Evolutionary conservation across 2,113 vertebrate species (phyloP).

Genomic region (Callopanchax toddi): DNA sequence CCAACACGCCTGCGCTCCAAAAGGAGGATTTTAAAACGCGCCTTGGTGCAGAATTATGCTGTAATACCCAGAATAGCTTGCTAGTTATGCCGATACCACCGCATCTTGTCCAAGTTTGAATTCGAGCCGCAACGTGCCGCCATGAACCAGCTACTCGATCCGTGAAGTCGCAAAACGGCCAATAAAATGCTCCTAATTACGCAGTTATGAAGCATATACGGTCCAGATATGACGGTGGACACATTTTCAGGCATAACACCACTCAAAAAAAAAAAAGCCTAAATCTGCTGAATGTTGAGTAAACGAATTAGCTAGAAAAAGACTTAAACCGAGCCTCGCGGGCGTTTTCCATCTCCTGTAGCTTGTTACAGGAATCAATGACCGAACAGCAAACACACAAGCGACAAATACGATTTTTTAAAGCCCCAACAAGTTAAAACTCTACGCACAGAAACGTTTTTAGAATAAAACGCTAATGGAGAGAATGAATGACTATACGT

Average conservation of each 20-base stretch:
- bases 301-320: neutral
- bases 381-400: constrained; percentile 7
- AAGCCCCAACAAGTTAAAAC: neutral
- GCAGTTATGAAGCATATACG: constrained; percentile 61
- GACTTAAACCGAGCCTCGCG: constrained; percentile 10
- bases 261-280: neutral
- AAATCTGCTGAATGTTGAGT: neutral
- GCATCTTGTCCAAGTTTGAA: constrained; percentile 41
- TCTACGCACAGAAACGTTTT: rapidly evolving
- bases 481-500: constrained; percentile 68
- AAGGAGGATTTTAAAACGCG: constrained; percentile 31
- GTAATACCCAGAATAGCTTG: constrained; percentile 45
- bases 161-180: neutral
- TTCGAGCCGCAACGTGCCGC: constrained; percentile 23
- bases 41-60: constrained; percentile 26
- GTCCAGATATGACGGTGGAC: constrained; percentile 9
- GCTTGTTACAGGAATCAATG: constrained; percentile 34
- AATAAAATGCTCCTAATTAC: constrained; percentile 54
- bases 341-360: constrained; percentile 53
- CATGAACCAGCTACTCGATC: constrained; percentile 27
- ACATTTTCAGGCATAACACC: neutral
- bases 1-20: constrained; percentile 24
- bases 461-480: neutral
- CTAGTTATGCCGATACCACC: constrained; percentile 5
- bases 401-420: neutral